Base-by-base conservation (phyloP, 1,140 invertebrate genomes). In the Oncopodura yosiiana region DNA sequence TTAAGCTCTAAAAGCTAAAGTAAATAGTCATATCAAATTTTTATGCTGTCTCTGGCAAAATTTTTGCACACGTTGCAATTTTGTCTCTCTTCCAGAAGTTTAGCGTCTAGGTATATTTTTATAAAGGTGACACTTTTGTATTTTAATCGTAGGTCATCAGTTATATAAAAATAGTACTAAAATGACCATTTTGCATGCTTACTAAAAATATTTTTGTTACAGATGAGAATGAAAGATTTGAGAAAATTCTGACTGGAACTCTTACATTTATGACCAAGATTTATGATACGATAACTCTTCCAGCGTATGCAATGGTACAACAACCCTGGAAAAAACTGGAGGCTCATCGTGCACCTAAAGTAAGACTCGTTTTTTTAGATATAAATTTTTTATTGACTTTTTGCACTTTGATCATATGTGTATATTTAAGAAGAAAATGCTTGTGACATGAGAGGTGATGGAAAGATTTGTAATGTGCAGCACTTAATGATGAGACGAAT, bases 281-380 rank as follows among this genome's bases (percentile, higher is more conserved):
- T 48, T 94, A 86, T 73, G 91, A 94, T 71, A 76, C 93, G 56
- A 71, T 95, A 61, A 93, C 89, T 37, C 87, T 90, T 70, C 87
- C 91, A 36, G 74, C 93, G 1, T 94, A 94, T 71, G 78, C 90
- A 60, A 71, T 93, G 27, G 71, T 93, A 49, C 88, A 94, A 69
- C 77, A 82, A 63, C 92, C 92, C 48, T 94, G 90, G 86, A 81
- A 82, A 67, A 82, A 82, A 64, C 75, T 82, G 48, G 78, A 79
- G 50, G 74, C 82, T 24, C 84, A 86, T 4, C 73, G 82, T 42
- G 77, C 82, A 63, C 77, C 83, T 23, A 88, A 88, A 79, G 84
- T 86, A 68, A 74, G 68, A 67, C 19, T n/a, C 30, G 30, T 34
- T 44, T 27, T n/a, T 49, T 49, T 36, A 3, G 19, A 44, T 27